Evolutionary conservation across 2,113 vertebrate genomes (phyloP).

Genomic region (Peromyscus polionotus): DNA sequence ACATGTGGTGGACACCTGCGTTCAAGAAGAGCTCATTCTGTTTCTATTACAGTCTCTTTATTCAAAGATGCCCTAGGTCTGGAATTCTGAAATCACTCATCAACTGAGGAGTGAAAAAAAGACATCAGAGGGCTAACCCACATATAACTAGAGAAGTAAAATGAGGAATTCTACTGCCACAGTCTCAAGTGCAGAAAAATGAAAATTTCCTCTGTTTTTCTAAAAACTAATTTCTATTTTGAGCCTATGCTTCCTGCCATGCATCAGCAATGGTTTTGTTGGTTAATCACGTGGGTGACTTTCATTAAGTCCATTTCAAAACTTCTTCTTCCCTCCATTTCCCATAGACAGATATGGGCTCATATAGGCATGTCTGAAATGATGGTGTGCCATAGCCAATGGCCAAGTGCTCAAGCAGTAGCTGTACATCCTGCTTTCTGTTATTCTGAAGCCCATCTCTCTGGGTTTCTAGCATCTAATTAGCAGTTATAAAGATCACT

Average conservation of each 20-base stretch:
- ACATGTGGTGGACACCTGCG: background rate
- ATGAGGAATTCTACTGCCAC: background rate
- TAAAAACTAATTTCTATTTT: constrained; percentile 26
- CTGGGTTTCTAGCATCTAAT: background rate
- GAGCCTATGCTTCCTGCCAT: background rate
- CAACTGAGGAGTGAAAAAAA: background rate
- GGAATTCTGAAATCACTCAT: background rate
- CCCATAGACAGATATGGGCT: background rate
- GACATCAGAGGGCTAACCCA: background rate
- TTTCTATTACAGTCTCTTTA: background rate
- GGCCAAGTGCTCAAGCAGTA: background rate
- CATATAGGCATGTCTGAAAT: background rate
- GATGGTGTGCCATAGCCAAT: background rate
- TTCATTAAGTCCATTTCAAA: background rate
- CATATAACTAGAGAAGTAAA: background rate
- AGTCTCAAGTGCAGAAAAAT: background rate
- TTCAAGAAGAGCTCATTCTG: background rate
- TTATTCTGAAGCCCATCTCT: background rate
- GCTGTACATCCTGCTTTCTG: background rate
- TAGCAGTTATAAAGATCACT: background rate
- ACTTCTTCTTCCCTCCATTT: background rate
- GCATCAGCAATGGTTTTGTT: background rate
- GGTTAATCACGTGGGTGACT: background rate
- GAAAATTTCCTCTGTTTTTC: background rate
- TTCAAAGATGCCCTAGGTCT: background rate